phyloP scores from a whole-genome alignment of 2,888 invertebrate species.

The Axea sp. region DNA sequence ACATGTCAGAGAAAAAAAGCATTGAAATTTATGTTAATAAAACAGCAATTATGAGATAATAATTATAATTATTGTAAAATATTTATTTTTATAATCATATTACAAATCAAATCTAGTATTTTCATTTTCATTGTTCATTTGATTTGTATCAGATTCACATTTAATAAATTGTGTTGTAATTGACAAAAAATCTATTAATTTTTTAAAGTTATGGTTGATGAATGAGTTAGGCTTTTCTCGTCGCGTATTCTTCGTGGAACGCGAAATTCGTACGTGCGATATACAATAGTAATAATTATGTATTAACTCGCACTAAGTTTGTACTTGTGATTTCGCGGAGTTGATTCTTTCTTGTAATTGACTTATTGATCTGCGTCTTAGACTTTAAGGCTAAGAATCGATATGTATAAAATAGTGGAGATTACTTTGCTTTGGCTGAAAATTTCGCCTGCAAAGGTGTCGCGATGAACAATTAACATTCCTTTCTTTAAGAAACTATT shows the following conservation, averaged over 20 bases:
- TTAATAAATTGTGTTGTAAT: too few species aligned
- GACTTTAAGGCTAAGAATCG: conserved; percentile 59
- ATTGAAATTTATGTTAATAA: too few species aligned
- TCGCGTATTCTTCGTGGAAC: conserved; percentile 9
- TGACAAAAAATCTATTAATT: too few species aligned
- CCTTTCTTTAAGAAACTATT: not conserved
- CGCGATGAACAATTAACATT: conserved; percentile 31
- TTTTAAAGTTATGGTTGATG: too few species aligned
- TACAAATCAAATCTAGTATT: too few species aligned
- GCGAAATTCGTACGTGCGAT: conserved; percentile 41
- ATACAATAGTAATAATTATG: conserved; percentile 44
- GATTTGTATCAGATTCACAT: too few species aligned
- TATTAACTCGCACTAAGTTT: conserved; percentile 48
- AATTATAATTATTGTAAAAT: too few species aligned
- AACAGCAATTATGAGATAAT: too few species aligned
- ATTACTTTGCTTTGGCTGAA: conserved; percentile 65
- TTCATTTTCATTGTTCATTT: too few species aligned
- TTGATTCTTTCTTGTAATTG: conserved; percentile 63
- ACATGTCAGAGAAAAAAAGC: too few species aligned
- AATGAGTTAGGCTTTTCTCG: conserved; percentile 6
- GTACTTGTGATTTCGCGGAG: conserved; percentile 59
- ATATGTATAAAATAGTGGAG: conserved; percentile 68
- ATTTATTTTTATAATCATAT: too few species aligned
- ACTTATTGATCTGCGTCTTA: conserved; percentile 60
- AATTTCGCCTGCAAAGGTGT: conserved; percentile 40